Base-by-base conservation (phyloP, 2,113 vertebrate species). In the Acinonyx jubatus region DNA sequence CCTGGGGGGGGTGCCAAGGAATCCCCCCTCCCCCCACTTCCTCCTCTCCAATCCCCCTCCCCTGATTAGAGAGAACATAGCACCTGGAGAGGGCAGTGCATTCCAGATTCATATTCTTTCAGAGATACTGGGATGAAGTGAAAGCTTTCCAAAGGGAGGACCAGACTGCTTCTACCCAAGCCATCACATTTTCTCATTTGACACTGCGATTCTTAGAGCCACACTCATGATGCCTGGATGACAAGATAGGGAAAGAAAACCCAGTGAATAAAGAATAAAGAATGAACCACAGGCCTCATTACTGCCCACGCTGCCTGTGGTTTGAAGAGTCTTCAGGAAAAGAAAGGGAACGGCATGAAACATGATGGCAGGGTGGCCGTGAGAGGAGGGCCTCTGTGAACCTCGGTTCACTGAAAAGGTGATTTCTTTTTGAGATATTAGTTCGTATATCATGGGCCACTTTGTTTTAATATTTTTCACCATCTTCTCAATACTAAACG, bases 321-420 rank as follows among this genome's bases (percentile, higher is more conserved):
- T 52, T 14, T 13, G 5, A 41, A 81, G n/a, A 85, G 6, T 78
- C 68, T 38, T 16, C 36, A 18, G 52, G 16, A 29, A 48, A 91
- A 82, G 5, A 14, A 9, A 79, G 66, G 57, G 12, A 76, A 10
- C 9, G 25, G 19, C 7, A 33, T 3, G 65, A n/a, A 12, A 36
- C 41, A 19, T 4, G 3, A 10, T 3, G 13, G 4, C 13, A 15
- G 10, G 38, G 1, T 57, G 15, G 1, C 0, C 38, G 19, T 1
- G 5, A 5, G 14, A 14, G 16, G 31, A 8, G 5, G 1, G 33
- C 3, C 8, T 82, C 21, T 27, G 14, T 33, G 7, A 91, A 81
- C 5, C 21, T 94, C 10, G 76, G 0, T 82, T 68, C 25, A 48
- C 50, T 18, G n/a, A 41, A 79, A 86, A 63, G 23, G 1, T 0